Evolutionary conservation across 2,113 vertebrate genomes (phyloP).

Genomic region (Oxyruncus cristatus): DNA sequence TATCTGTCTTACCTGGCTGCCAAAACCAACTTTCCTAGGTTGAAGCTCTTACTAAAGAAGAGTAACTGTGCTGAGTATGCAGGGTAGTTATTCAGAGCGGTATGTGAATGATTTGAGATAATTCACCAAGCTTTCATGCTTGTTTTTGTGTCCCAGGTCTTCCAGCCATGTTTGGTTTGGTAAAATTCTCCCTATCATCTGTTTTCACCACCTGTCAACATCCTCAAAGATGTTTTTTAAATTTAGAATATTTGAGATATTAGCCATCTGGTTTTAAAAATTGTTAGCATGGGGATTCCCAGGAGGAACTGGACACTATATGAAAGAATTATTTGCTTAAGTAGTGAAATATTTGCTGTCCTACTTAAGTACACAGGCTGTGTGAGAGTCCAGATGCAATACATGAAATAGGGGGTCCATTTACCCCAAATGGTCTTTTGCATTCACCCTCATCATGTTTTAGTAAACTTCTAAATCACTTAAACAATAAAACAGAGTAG

Average conservation of each 20-base stretch:
- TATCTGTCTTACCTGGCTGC: neutral
- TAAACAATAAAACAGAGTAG: neutral
- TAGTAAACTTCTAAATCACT: neutral
- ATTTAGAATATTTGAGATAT: neutral
- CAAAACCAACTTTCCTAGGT: neutral
- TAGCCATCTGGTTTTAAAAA: neutral
- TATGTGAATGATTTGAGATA: neutral
- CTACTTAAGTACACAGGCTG: neutral
- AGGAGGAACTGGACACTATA: neutral
- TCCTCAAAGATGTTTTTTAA: neutral
- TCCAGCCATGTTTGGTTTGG: neutral
- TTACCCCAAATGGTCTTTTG: neutral
- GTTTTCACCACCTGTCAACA: neutral
- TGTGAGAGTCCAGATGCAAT: neutral
- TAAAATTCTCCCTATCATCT: neutral
- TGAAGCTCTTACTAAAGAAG: neutral
- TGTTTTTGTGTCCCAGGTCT: neutral
- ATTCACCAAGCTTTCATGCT: neutral
- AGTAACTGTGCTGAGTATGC: neutral
- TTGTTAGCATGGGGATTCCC: neutral
- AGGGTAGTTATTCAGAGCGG: neutral
- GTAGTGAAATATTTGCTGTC: neutral
- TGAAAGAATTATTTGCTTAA: neutral
- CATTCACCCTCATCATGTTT: neutral
- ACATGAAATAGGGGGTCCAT: neutral